phyloP scores from a whole-genome alignment of 1,140 invertebrate genomes.

The Anoplophora glabripennis region DNA sequence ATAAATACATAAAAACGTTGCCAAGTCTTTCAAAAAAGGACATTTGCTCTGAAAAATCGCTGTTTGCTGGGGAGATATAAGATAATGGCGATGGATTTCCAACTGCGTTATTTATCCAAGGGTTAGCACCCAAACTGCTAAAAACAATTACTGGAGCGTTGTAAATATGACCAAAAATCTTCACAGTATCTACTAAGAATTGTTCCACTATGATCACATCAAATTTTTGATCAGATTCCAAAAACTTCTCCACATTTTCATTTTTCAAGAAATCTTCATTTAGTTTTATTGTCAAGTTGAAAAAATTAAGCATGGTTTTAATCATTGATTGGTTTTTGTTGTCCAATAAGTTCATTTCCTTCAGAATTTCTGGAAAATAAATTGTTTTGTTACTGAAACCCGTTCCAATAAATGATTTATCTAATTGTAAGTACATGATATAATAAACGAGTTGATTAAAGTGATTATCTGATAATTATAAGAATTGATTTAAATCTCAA shows the following conservation, averaged over 20 bases:
- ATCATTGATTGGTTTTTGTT: too few species aligned
- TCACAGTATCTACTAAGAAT: conserved; percentile 66
- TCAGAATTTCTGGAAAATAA: too few species aligned
- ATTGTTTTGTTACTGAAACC: too few species aligned
- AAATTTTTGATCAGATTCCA: conserved; percentile 50
- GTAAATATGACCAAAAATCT: conserved; percentile 60
- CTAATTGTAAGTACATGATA: too few species aligned
- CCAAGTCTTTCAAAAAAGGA: conserved; percentile 47
- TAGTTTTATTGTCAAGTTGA: too few species aligned
- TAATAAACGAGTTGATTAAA: too few species aligned
- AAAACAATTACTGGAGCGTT: conserved; percentile 60
- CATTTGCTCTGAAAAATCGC: conserved; percentile 47
- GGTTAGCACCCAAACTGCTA: conserved; percentile 39
- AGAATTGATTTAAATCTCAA: too few species aligned
- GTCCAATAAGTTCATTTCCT: too few species aligned
- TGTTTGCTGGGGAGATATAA: conserved; percentile 44
- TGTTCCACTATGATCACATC: conserved; percentile 65
- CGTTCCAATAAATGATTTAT: too few species aligned
- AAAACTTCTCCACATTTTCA: conserved; percentile 24
- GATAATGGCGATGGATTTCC: conserved; percentile 49
- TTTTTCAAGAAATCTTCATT: conserved; percentile 19
- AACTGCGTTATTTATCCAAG: conserved; percentile 42
- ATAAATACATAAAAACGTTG: conserved; percentile 40
- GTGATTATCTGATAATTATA: too few species aligned
- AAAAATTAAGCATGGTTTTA: too few species aligned